phyloP scores from a whole-genome alignment of 2,888 invertebrate species.

The Troides aeacus region DNA sequence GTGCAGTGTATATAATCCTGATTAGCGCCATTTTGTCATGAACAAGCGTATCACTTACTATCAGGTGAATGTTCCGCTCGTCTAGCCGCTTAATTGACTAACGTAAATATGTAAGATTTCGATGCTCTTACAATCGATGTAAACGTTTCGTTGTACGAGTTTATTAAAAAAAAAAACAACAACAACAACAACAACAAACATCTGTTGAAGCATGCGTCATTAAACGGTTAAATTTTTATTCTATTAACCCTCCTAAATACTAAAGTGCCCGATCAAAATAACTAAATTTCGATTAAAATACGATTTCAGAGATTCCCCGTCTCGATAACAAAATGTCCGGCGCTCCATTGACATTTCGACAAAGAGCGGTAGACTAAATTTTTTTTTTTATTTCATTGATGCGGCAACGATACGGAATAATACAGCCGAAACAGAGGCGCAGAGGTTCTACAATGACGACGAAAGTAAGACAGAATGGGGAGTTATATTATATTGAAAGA shows the following conservation, averaged over 20 bases:
- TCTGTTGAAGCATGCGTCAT: conserved; percentile 59
- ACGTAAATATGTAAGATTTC: no score
- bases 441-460: conserved; percentile 56
- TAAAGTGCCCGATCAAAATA: conserved; percentile 42
- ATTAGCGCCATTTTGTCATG: no score
- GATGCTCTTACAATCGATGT: no score
- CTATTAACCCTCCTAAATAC: conserved; percentile 43
- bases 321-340: conserved; percentile 68
- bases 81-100: no score
- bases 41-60: no score
- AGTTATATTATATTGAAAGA: conserved; percentile 78
- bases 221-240: conserved; percentile 48
- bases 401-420: conserved; percentile 53
- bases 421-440: conserved; percentile 58
- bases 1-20: no score
- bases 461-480: conserved; percentile 71
- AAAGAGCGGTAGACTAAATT: conserved; percentile 43
- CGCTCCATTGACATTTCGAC: conserved; percentile 54
- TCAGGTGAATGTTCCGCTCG: no score
- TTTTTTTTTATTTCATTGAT: conserved; percentile 42
- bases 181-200: conserved; percentile 33
- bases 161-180: no score
- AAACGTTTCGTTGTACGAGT: no score
- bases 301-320: conserved; percentile 47
- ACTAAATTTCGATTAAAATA: conserved; percentile 63